Conservation (phyloP, 92 coral and sea anemone genomes). For the Actinostola sp. region DNA sequence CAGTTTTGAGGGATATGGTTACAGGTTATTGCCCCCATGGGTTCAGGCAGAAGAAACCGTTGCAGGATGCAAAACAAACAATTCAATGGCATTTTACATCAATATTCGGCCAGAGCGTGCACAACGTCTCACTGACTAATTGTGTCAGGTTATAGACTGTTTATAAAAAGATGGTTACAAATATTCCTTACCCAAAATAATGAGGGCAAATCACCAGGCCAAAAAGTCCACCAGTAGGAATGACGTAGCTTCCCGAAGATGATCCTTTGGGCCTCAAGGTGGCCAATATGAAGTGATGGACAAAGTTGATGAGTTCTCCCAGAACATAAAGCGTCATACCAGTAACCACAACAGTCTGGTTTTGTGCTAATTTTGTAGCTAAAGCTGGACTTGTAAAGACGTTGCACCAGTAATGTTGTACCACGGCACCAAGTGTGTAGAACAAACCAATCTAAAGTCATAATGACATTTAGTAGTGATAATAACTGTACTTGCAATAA, state of each 20-base stretch:
- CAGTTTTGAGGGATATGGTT: no score
- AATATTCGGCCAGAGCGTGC: no score
- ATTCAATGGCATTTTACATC: no score
- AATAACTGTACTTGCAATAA: no score
- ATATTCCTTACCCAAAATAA: constrained; percentile 78
- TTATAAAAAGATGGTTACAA: no score
- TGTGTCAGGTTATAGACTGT: no score
- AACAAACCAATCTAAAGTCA: constrained; percentile 46
- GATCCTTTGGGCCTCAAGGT: constrained; percentile 64
- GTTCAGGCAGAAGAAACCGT: no score
- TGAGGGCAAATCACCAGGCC: constrained; percentile 74
- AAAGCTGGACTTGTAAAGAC: constrained; percentile 48
- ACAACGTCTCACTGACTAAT: no score
- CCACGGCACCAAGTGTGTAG: constrained; percentile 69
- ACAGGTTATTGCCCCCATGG: no score
- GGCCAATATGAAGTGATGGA: constrained; percentile 66
- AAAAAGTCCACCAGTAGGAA: constrained; percentile 78
- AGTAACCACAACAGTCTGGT: constrained; percentile 37
- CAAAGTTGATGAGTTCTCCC: constrained; percentile 69
- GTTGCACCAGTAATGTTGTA: constrained; percentile 90
- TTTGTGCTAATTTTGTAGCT: constrained; percentile 54
- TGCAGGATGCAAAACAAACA: no score
- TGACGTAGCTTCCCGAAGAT: constrained; percentile 42
- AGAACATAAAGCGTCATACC: constrained; percentile 49
- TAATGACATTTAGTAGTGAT: no score